Base-by-base conservation (phyloP, 1,140 invertebrate genomes). In the Helicoverpa armigera region DNA sequence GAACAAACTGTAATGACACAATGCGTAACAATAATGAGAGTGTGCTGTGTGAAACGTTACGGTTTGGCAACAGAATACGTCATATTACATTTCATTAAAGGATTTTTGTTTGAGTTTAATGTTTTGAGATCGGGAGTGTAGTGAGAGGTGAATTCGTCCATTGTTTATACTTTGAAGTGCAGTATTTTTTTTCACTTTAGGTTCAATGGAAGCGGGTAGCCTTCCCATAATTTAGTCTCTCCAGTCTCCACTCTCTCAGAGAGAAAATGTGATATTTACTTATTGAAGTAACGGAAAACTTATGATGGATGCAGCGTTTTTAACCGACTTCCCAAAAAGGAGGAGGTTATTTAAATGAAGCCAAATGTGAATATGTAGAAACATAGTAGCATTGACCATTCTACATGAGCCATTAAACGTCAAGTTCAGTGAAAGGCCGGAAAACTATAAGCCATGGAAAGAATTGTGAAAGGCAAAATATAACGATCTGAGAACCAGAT, bases 401-500 rank as follows among this genome's bases (percentile, higher is more conserved):
- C 29, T 48, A 35, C 56, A 51, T 72, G 50, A 72, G 18, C 51
- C 48, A 69, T 69, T 73, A 73, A 56, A 31, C 35, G 31, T 73
- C 50, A 67, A 77, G 61, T 65, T 51, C 73, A 90, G 87, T 89
- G 88, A 89, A 91, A 91, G 88, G 87, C 83, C 85, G 88, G 85
- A 86, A 90, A 89, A 89, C 84, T 83, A 86, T 85, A 86, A 89
- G 86, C 82, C 60, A 82, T 83, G 43, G 83, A 85, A 79, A 76
- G 79, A 80, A 84, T 88, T 86, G 89, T 89, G 89, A 92, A 91
- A 91, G 90, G 89, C 84, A 85, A 87, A 82, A 81, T 85, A 87
- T 84, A 81, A 86, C 82, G 23, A 80, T 77, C 85, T 78, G 72
- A 67, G 56, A 76, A 86, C 82, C 74, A 86, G 83, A 84, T 79